Evolutionary conservation across 2,113 vertebrate genomes (phyloP), one percentile per base, ranked within the genome.

Genomic region (Raja brachyura): DNA sequence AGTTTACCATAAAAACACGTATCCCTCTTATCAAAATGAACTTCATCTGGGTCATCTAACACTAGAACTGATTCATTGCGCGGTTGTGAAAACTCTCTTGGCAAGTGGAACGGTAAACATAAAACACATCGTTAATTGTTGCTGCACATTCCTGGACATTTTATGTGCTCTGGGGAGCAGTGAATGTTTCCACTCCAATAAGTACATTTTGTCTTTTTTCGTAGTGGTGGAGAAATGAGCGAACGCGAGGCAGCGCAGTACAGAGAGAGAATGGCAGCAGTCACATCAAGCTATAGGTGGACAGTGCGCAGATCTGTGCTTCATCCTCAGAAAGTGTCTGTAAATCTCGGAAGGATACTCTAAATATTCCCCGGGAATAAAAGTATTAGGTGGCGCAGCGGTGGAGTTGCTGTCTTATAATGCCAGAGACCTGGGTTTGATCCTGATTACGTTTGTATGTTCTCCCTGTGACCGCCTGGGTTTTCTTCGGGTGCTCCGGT

Each of bases 111-210:
- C 61, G 39, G 61, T 90, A 90, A 90, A 33, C 61, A 90, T 5
- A 90, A 90, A 68, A 68, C 63, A 70, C 86, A 90, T 90, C 68
- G 63, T 90, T 70, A 90, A 90, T 90, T 68, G 86, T 66, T 68
- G 8, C 31, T 90, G 14, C 61, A 5, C 31, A 70, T 8, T 90
- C 63, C 63, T 39, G 14, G 81, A 61, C 81, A 61, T 61, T 48
- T 61, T 85, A 61, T 61, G 39, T 5, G 25, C 28, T 11, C 14
- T 25, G 83, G 56, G 59, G 83, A 16, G 56, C 25, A 33, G 20
- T 86, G 4, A 63, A 22, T 6, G 3, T 33, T 5, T 59, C 31
- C 14, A 68, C 11, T 90, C 18, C 88, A 90, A 0, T 68, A 39
- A 33, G 86, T 33, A 59, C 39, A 59, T 59, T 85, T 85, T 59